These are phyloP conservation scores for Lycaon pictus DNA, from an alignment of 2,113 vertebrate species.

Conservation along the genomic window DNA sequence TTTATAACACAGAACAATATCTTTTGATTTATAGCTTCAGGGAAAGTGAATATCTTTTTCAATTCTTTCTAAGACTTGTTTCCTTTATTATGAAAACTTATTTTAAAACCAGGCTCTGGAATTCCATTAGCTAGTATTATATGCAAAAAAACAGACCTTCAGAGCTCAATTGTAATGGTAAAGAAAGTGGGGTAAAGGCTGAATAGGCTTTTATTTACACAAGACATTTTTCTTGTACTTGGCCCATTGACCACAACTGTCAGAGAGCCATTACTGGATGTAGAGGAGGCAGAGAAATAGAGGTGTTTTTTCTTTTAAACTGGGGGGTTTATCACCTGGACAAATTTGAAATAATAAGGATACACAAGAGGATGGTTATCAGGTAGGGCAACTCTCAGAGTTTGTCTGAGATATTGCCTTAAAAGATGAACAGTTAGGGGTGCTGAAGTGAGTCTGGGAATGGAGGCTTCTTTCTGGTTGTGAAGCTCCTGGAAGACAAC, in stretches of 20 bases:
- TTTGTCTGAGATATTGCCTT: neutral
- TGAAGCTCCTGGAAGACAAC: neutral
- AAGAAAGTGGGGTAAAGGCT: neutral
- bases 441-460: neutral
- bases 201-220: neutral
- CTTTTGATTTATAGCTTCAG: constrained; percentile 55
- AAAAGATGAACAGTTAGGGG: neutral
- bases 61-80: neutral
- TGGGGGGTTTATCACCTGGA: neutral
- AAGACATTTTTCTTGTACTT: neutral
- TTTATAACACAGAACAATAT: constrained; percentile 45
- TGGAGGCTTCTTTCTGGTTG: neutral
- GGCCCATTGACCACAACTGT: neutral
- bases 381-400: no score
- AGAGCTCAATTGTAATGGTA: neutral
- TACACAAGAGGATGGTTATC: neutral
- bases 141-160: neutral
- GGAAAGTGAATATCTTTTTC: neutral
- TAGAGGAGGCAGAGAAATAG: neutral
- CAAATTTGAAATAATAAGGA: constrained; percentile 12
- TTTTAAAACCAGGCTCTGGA: neutral
- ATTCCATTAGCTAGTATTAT: neutral
- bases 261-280: neutral
- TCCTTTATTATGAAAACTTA: constrained; percentile 45
- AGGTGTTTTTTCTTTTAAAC: neutral